Conservation (phyloP, 2,888 invertebrate genomes). For the Entomobrya proxima region DNA sequence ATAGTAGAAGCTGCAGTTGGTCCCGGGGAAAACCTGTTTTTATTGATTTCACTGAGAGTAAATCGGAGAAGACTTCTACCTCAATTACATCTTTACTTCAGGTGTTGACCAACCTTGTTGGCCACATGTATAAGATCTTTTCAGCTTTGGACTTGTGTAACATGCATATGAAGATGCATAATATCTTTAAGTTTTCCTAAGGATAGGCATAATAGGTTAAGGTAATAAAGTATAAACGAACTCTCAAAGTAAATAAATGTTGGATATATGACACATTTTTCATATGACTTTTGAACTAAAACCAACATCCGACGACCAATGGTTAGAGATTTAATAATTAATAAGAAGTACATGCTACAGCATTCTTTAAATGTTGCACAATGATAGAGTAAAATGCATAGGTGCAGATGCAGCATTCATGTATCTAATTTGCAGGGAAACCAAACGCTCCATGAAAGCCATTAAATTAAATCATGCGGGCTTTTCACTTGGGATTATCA, state of each 20-base stretch:
- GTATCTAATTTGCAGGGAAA: too few relatives aligned
- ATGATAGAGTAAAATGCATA: too few relatives aligned
- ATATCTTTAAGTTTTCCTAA: neutral
- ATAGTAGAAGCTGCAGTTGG: constrained; percentile 26
- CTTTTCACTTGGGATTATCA: constrained; percentile 3
- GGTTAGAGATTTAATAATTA: neutral
- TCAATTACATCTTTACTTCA: constrained; percentile 62
- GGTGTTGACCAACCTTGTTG: constrained; percentile 61
- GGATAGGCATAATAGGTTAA: neutral
- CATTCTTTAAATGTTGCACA: too few relatives aligned
- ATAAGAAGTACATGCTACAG: too few relatives aligned
- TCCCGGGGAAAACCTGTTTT: constrained; percentile 57
- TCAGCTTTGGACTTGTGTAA: neutral
- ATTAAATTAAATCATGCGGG: constrained; percentile 12
- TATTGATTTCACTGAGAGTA: constrained; percentile 53
- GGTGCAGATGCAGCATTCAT: too few relatives aligned
- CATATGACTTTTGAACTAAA: neutral
- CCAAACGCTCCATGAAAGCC: neutral
- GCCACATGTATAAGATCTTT: constrained; percentile 47
- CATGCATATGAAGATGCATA: neutral
- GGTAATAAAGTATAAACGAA: constrained; percentile 5
- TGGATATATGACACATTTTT: constrained; percentile 33
- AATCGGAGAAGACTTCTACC: constrained; percentile 43
- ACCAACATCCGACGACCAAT: neutral
- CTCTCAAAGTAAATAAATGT: constrained; percentile 21